phyloP scores from a whole-genome alignment of 92 coral and sea anemone species.

The Epizoanthus stellaris region DNA sequence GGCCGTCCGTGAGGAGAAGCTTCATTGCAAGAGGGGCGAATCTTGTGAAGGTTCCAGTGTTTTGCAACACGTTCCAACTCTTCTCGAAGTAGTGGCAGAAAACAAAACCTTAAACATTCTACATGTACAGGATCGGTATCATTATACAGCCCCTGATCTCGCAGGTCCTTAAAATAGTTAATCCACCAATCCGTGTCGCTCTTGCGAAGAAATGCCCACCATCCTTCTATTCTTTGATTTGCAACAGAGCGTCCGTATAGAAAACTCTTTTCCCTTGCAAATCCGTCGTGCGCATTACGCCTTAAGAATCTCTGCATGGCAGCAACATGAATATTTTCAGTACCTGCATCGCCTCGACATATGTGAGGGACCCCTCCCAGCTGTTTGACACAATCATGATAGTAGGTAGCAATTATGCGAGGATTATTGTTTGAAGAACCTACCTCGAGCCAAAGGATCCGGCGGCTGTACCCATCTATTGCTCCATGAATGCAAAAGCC shows the following conservation, averaged over 20 bases:
- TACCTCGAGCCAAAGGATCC: slow-evolving; percentile 71
- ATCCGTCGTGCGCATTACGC: slow-evolving; percentile 66
- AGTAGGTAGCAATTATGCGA: slow-evolving; percentile 64
- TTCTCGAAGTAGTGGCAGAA: slow-evolving; percentile 47
- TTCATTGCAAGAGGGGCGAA: slow-evolving; percentile 72
- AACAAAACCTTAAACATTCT: slow-evolving; percentile 70
- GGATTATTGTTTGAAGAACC: slow-evolving; percentile 68
- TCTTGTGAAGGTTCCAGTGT: slow-evolving; percentile 72
- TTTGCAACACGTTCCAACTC: slow-evolving; percentile 55
- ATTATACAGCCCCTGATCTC: slow-evolving; percentile 56
- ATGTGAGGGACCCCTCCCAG: slow-evolving; percentile 63
- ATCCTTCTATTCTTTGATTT: slow-evolving; percentile 62
- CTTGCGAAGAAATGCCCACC: slow-evolving; percentile 58
- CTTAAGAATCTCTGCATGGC: slow-evolving; percentile 77
- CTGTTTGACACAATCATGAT: slow-evolving; percentile 58
- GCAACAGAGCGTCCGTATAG: slow-evolving; percentile 57
- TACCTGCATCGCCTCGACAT: slow-evolving; percentile 68
- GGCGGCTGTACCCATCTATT: slow-evolving; percentile 61
- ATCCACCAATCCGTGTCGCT: slow-evolving; percentile 66
- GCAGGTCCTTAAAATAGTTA: slow-evolving; percentile 49
- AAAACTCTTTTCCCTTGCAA: slow-evolving; percentile 59
- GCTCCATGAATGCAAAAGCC: slow-evolving; percentile 56
- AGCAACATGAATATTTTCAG: slow-evolving; percentile 68
- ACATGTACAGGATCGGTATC: slow-evolving; percentile 58
- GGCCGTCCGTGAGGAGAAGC: slow-evolving; percentile 67